Evolutionary conservation across 2,113 vertebrate genomes (phyloP), one percentile per base, ranked within the genome.

Genomic region (Siniperca chuatsi): DNA sequence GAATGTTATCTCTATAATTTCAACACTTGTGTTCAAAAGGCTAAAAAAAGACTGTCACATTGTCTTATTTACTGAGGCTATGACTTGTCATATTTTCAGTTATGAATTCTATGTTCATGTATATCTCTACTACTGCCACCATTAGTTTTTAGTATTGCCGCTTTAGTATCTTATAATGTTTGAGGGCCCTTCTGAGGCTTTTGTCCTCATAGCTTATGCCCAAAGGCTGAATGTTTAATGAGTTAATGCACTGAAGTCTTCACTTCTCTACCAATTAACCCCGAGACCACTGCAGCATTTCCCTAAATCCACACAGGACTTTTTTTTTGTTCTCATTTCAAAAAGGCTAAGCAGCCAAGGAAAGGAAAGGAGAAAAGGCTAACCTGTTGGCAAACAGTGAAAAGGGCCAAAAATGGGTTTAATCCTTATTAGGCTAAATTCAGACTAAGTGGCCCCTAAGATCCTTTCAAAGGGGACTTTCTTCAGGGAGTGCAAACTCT

Each of bases 341-440:
- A 94, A 97, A 97, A 96, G 97, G 96, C 96, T 97, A 97, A 97
- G 97, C 95, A 95, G 78, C 79, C 75, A 69, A 95, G 95, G 94
- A 96, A 95, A 96, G 96, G 96, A 94, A 96, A 96, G 96, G 95
- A 97, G 96, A 97, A 97, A 98, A 97, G 96, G 96, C 97, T 97
- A 98, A 97, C 97, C 97, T 97, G 97, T 97, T 97, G 96, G 97
- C 97, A 97, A 97, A 98, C 97, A 96, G 91, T 95, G 96, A 95
- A 96, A 92, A 92, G 92, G 87, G 83, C 87, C 77, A 91, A 96
- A 97, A 87, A 95, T 79, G 94, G 95, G 93, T 96, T 97, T 98
- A 98, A 99, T 99, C 98, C 97, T 96, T 97, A 98, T 98, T 98
- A 98, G 97, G 96, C 96, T 97, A 96, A 97, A 97, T 97, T 97